Evolutionary conservation across 2,113 vertebrate species (phyloP).

Genomic region (Xenopus borealis): DNA sequence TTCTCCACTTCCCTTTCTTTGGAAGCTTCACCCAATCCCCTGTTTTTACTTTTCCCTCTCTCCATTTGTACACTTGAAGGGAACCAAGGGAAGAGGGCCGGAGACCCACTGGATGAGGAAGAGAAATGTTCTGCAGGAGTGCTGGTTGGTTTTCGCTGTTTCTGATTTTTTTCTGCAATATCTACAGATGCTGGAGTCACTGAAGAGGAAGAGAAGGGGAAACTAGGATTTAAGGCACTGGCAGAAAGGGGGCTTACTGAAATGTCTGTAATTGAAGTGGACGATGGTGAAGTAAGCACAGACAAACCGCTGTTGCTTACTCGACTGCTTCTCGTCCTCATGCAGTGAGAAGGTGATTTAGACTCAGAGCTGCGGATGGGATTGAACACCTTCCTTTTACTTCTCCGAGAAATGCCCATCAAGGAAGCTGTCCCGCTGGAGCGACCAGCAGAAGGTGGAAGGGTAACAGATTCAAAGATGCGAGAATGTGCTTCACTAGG

Average conservation of each 20-base stretch:
- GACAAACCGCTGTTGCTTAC: slow-evolving; percentile 75
- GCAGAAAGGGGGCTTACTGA: slow-evolving; percentile 83
- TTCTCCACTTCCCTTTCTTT: slow-evolving; percentile 76
- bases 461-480: slow-evolving; percentile 92
- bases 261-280: slow-evolving; percentile 80
- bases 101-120: slow-evolving; percentile 58
- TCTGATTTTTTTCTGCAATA: slow-evolving; percentile 64
- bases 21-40: slow-evolving; percentile 65
- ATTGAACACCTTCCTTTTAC: slow-evolving; percentile 72
- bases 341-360: slow-evolving; percentile 91
- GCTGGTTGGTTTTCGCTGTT: slow-evolving; percentile 62
- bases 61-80: slow-evolving; percentile 73
- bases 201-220: slow-evolving; percentile 73
- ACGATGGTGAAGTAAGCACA: slow-evolving; percentile 65
- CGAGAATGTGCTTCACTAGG: slow-evolving; percentile 95
- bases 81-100: slow-evolving; percentile 76
- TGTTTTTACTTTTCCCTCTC: slow-evolving; percentile 68
- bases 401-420: slow-evolving; percentile 66
- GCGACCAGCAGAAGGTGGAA: slow-evolving; percentile 73
- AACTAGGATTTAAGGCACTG: slow-evolving; percentile 94
- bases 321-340: slow-evolving; percentile 93
- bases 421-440: slow-evolving; percentile 69
- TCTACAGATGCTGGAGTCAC: slow-evolving; percentile 65
- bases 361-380: slow-evolving; percentile 74
- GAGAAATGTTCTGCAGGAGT: slow-evolving; percentile 66